Evolutionary conservation across 2,888 invertebrate genomes (phyloP).

Genomic region (Acanthosoma haemorrhoidale): DNA sequence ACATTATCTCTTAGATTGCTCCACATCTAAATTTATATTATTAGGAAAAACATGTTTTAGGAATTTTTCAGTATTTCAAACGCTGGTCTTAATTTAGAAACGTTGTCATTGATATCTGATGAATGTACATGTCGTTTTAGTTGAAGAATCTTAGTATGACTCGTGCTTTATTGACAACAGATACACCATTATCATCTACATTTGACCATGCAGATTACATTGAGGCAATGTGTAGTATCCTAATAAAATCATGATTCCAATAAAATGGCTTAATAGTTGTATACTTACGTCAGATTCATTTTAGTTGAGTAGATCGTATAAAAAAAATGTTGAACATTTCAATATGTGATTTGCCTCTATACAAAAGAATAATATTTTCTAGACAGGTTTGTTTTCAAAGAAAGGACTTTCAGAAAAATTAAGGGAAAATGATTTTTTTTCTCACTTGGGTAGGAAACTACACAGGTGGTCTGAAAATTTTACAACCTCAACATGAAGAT

Average conservation of each 20-base stretch:
- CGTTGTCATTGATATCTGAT: conserved; percentile 20
- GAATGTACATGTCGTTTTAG: conserved; percentile 13
- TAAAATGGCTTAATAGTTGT: conserved; percentile 28
- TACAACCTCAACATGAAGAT: too few species aligned
- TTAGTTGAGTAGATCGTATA: conserved; percentile 21
- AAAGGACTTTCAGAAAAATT: not conserved
- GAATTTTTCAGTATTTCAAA: conserved; percentile 13
- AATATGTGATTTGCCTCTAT: conserved; percentile 7
- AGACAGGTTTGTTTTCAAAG: conserved; percentile 16
- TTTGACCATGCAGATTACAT: conserved; percentile 16
- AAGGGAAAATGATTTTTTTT: not conserved
- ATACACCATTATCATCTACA: not conserved
- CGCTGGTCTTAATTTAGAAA: conserved; percentile 12
- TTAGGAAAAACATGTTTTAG: not conserved
- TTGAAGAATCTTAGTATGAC: not conserved
- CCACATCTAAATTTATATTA: too few species aligned
- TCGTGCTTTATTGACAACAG: not conserved
- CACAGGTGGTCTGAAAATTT: too few species aligned
- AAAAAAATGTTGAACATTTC: conserved; percentile 1
- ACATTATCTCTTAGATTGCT: too few species aligned
- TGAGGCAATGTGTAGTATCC: conserved; percentile 6
- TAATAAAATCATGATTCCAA: conserved; percentile 16
- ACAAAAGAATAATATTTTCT: not conserved
- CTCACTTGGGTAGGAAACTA: conserved; percentile 3
- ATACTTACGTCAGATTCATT: conserved; percentile 28